A percentile compares a stretch with the other conserved stretches of the same genome.
These are phyloP conservation scores for Sciaenops ocellatus DNA, from an alignment of 2,797 vertebrate genomes.

Conservation along the genomic window DNA sequence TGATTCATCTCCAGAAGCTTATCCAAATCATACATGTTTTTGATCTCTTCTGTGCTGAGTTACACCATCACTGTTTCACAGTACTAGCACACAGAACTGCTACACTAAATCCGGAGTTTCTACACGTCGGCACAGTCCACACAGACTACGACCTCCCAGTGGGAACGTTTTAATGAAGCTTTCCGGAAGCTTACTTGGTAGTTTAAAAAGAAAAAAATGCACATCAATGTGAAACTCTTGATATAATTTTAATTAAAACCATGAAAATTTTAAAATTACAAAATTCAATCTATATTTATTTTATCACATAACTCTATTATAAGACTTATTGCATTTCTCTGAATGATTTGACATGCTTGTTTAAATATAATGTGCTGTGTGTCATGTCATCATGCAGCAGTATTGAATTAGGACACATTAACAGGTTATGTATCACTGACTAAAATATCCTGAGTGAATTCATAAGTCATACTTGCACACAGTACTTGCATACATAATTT, in stretches of 20 bases:
- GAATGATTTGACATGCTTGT: background rate
- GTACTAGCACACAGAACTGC: no score
- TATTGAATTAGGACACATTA: background rate
- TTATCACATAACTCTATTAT: background rate
- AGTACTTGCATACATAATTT: no score
- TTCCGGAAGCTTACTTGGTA: background rate
- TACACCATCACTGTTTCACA: background rate
- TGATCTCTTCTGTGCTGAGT: background rate
- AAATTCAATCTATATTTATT: background rate
- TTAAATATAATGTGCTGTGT: background rate
- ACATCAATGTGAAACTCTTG: background rate
- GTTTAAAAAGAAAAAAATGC: background rate
- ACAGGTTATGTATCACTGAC: background rate
- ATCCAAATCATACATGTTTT: background rate
- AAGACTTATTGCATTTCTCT: background rate
- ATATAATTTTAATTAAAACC: background rate
- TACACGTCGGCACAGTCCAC: background rate
- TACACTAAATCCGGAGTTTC: background rate
- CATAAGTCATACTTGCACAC: background rate
- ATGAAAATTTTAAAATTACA: background rate
- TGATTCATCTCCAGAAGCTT: constrained; percentile 5
- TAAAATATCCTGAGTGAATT: background rate
- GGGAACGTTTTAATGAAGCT: background rate
- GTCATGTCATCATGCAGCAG: background rate
- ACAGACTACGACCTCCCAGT: background rate